Evolutionary conservation across 1,140 invertebrate species (phyloP).

Genomic region (Pseudomyrmex gracilis): DNA sequence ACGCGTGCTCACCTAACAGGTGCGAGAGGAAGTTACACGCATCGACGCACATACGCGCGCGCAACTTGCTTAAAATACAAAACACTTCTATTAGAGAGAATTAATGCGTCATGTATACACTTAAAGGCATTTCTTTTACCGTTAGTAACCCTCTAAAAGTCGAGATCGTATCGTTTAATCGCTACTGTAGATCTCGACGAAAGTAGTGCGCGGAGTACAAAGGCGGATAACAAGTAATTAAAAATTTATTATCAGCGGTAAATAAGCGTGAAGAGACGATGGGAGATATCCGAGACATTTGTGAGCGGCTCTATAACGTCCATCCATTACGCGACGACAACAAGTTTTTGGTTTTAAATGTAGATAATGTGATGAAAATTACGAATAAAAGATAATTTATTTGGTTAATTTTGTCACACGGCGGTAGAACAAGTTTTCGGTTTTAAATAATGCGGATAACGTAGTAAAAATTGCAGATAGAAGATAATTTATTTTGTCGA

Average conservation of each 20-base stretch:
- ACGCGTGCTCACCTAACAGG: background rate
- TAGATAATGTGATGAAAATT: background rate
- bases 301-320: background rate
- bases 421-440: too few relatives aligned
- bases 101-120: background rate
- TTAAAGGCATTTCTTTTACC: background rate
- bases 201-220: background rate
- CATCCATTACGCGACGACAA: background rate
- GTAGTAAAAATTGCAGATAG: background rate
- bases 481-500: background rate
- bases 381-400: background rate
- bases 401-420: background rate
- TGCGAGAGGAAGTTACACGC: background rate
- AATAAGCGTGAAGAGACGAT: constrained; percentile 35
- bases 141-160: constrained; percentile 18
- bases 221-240: constrained; percentile 39
- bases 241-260: constrained; percentile 34
- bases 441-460: background rate
- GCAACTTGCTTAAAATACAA: background rate
- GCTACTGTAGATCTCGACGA: constrained; percentile 8
- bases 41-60: background rate
- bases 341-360: background rate
- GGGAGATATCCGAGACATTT: constrained; percentile 17
- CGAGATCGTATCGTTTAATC: constrained; percentile 47
- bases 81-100: background rate